phyloP scores from a whole-genome alignment of 2,113 vertebrate species.

The Ailurus styani region DNA sequence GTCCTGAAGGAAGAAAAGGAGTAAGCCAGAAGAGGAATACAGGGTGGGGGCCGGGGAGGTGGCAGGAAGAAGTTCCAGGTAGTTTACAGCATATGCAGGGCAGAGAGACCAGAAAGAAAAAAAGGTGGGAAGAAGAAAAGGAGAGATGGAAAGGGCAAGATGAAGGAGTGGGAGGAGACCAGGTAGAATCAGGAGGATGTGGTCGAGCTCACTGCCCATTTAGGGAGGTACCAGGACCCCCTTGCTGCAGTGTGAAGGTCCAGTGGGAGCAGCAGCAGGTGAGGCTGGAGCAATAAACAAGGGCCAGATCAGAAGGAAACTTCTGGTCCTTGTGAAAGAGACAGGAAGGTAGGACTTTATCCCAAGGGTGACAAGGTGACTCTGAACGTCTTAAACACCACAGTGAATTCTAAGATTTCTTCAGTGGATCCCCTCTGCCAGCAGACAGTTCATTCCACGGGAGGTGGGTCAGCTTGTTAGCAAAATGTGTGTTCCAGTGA shows the following conservation, averaged over 20 bases:
- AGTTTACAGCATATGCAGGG: fast-evolving
- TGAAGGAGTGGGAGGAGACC: not conserved
- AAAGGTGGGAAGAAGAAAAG: not conserved
- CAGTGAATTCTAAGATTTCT: not conserved
- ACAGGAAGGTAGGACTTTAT: not conserved
- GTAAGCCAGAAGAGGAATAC: not conserved
- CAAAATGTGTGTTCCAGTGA: not conserved
- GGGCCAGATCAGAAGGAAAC: not conserved
- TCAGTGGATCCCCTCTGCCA: fast-evolving
- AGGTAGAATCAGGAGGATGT: not conserved
- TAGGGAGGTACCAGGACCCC: not conserved
- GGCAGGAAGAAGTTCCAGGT: not conserved
- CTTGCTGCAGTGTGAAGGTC: not conserved
- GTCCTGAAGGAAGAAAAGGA: not conserved
- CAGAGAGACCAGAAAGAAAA: not conserved
- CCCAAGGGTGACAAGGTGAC: not conserved
- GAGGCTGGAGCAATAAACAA: too few species aligned
- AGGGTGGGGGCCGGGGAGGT: too few species aligned
- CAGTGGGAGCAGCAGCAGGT: not conserved
- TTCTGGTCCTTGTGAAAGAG: not conserved
- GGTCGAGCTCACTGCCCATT: not conserved
- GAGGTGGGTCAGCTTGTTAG: not conserved
- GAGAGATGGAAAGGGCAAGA: not conserved
- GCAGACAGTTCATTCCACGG: too few species aligned
- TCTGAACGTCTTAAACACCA: not conserved